Evolutionary conservation across 1,140 invertebrate species (phyloP).

Genomic region (Linepithema humile): DNA sequence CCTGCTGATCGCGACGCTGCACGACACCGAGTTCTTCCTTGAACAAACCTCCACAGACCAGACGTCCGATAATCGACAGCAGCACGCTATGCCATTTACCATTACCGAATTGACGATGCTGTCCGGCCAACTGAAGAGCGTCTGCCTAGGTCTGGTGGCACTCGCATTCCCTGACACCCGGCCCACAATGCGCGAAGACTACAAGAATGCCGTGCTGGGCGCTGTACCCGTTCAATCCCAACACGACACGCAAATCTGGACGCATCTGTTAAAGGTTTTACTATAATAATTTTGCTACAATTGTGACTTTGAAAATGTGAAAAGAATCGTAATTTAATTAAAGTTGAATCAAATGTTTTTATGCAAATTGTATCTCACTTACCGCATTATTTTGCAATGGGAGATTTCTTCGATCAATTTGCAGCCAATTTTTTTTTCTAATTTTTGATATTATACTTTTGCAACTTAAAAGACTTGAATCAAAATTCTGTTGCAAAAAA

Average conservation of each 20-base stretch:
- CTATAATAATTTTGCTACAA: neutral
- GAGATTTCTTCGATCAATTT: neutral
- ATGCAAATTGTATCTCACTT: neutral
- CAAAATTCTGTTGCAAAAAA: too few relatives aligned
- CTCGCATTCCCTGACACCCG: slow-evolving; percentile 94
- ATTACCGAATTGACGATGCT: slow-evolving; percentile 87
- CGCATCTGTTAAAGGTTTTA: slow-evolving; percentile 82
- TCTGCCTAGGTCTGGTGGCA: slow-evolving; percentile 95
- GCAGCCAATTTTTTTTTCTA: neutral
- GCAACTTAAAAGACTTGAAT: too few relatives aligned
- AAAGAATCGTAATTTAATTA: neutral
- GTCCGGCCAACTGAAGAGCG: slow-evolving; percentile 90
- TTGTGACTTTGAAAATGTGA: neutral
- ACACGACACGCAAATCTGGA: slow-evolving; percentile 85
- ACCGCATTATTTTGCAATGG: neutral
- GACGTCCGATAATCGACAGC: slow-evolving; percentile 62
- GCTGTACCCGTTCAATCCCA: slow-evolving; percentile 75
- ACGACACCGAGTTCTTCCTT: slow-evolving; percentile 94
- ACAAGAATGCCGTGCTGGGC: slow-evolving; percentile 81
- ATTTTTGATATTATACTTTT: too few relatives aligned
- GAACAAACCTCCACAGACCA: slow-evolving; percentile 70
- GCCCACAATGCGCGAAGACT: slow-evolving; percentile 84
- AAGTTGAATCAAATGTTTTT: too few relatives aligned
- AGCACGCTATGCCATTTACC: slow-evolving; percentile 87
- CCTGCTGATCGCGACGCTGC: slow-evolving; percentile 92